Evolutionary conservation across 1,140 invertebrate species (phyloP), one percentile per base, ranked within the genome.

Genomic region (Listronotus oregonensis): DNA sequence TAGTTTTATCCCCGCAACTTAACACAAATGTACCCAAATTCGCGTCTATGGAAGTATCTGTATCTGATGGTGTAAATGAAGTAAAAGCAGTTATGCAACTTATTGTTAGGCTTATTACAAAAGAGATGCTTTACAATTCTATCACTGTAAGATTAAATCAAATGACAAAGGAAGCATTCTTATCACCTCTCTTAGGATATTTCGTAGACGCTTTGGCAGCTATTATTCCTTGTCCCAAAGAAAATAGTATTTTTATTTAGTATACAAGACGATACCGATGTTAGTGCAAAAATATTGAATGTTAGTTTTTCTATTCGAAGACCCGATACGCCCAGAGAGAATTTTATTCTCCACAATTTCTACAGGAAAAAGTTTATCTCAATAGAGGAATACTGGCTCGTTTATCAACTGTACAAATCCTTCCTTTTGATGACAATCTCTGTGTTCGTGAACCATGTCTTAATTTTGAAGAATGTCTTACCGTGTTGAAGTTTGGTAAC

Each of bases 351-450:
- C 90, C 93, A 0, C 93, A 97, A 68, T 95, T 91, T 75, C 83
- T 99, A 9, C 89, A 95, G 70, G 96, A 98, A 79, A 82, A 92
- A n/a, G 92, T 98, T 6, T 98, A 98, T 78, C 81, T 98, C 9
- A 95, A 97, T 73, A 83, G 95, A 18, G 88, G 89, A 0, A 89
- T 94, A 3, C 80, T 98, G 5, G 92, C 92, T 0, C 85, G 93
- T 68, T 78, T 97, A 0, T 92, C 95, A 8, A 95, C 93, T 21
- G 88, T 97, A 1, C 90, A 94, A 85, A 92, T 99, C 0, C 78
- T 98, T 3, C 95, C 96, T 0, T 98, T 99, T 79, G 95, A 97
- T 77, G 97, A 99, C 77, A 97, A 98, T 79, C 83, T 98, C 0
- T 99, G 97, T 79, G 91, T 97, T 0, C 85, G 90, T 15, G 97